phyloP scores from a whole-genome alignment of 2,888 invertebrate genomes.

The Tipula lateralis region DNA sequence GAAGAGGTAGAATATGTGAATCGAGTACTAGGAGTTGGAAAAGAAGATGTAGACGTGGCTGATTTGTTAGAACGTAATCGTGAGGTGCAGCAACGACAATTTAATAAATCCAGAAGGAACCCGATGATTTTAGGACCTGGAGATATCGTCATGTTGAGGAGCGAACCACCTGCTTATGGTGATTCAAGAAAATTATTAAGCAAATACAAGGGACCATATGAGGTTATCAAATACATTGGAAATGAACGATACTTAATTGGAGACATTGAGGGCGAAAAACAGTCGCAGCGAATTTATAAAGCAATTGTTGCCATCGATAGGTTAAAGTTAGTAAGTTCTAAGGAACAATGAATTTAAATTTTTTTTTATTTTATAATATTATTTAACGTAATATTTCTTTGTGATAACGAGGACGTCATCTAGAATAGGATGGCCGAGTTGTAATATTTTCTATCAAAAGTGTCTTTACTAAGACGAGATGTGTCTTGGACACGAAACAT shows the following conservation, averaged over 20 bases:
- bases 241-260: neutral
- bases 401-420: no score
- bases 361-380: no score
- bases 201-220: neutral
- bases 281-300: neutral
- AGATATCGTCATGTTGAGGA: neutral
- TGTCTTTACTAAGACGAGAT: no score
- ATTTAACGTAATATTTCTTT: no score
- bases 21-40: neutral
- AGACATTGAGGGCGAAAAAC: no score
- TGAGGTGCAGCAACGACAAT: neutral
- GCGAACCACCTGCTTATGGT: neutral
- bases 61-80: neutral
- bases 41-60: neutral
- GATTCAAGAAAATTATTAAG: no score
- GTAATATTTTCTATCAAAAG: no score
- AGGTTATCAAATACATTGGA: neutral
- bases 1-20: neutral
- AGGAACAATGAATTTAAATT: no score
- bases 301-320: neutral
- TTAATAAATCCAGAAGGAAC: neutral
- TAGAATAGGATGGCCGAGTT: no score
- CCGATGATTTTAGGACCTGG: neutral
- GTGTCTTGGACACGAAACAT: no score
- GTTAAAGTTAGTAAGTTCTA: neutral